Evolutionary conservation across 2,888 invertebrate genomes (phyloP).

Genomic region (Prostheceraeus crozeri): DNA sequence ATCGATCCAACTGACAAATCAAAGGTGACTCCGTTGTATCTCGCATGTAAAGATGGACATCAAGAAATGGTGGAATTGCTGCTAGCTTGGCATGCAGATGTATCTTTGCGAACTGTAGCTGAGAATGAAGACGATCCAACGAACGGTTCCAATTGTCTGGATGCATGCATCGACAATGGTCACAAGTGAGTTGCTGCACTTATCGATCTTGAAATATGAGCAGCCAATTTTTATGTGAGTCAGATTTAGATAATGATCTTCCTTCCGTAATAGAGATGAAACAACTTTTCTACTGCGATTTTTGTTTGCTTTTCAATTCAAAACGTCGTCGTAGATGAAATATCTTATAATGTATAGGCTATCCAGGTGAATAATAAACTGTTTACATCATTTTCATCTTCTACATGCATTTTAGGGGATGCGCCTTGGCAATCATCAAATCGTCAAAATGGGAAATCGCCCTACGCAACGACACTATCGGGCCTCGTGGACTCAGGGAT

Average conservation of each 20-base stretch:
- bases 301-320: no score
- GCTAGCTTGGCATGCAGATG: constrained; percentile 53
- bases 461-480: constrained; percentile 53
- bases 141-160: constrained; percentile 54
- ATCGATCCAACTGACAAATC: constrained; percentile 57
- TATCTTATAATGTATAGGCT: no score
- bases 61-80: constrained; percentile 54
- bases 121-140: constrained; percentile 23
- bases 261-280: not conserved
- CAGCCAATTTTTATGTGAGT: no score
- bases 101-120: constrained; percentile 40
- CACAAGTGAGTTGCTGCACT: constrained; percentile 47
- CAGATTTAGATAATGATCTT: not conserved
- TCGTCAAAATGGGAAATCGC: constrained; percentile 56
- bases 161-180: constrained; percentile 56
- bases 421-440: constrained; percentile 56
- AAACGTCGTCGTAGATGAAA: no score
- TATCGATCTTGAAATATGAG: not conserved
- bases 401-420: constrained; percentile 48
- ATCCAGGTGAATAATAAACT: no score
- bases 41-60: constrained; percentile 56
- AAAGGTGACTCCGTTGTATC: constrained; percentile 58
- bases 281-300: no score
- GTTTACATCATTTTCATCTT: not conserved
- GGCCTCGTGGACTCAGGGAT: constrained; percentile 47